These are phyloP conservation scores for Athrips mouffetella DNA, from an alignment of 2,888 invertebrate genomes.

Conservation along the genomic window DNA sequence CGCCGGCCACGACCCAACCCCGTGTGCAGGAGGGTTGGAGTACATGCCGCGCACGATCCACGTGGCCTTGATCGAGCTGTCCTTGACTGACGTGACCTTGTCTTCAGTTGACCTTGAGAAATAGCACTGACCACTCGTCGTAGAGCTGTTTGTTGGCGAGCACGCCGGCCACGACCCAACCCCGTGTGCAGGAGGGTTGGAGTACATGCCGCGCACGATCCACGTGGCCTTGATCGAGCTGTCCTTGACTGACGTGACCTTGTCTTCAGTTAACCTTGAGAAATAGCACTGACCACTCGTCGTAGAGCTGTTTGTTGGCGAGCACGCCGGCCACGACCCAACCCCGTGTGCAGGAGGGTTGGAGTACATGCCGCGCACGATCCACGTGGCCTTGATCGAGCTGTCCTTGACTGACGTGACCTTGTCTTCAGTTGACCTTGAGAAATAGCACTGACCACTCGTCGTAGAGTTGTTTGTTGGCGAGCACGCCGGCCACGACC, in stretches of 20 bases:
- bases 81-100: no score
- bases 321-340: conserved; percentile 92
- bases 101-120: no score
- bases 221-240: no score
- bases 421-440: no score
- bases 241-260: no score
- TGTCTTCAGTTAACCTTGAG: no score
- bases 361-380: no score
- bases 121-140: conserved; percentile 89
- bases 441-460: conserved; percentile 92
- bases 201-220: no score
- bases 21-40: conserved; percentile 98
- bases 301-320: conserved; percentile 83
- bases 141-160: conserved; percentile 85
- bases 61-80: no score
- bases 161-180: conserved; percentile 91
- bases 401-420: no score
- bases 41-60: no score
- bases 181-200: conserved; percentile 98
- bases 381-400: no score
- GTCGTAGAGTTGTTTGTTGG: conserved; percentile 83
- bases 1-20: conserved; percentile 91
- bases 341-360: conserved; percentile 98
- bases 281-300: conserved; percentile 90
- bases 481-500: conserved; percentile 90